phyloP scores from a whole-genome alignment of 2,888 invertebrate genomes.

The Lucinisca nassula region DNA sequence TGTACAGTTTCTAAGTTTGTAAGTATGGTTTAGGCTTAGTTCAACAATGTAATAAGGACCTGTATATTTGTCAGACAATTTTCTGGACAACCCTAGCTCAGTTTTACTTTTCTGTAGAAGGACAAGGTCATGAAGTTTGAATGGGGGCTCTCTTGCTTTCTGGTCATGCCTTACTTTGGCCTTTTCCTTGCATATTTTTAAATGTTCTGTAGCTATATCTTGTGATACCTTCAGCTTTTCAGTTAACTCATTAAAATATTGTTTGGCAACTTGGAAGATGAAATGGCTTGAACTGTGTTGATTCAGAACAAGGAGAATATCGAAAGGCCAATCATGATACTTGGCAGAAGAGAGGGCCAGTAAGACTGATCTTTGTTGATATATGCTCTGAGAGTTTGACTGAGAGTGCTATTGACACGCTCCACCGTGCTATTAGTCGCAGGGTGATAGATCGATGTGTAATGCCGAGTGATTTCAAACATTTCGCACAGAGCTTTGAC shows the following conservation, averaged over 20 bases:
- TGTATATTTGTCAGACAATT: too few relatives aligned
- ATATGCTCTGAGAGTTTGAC: slow-evolving; percentile 60
- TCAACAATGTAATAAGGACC: not conserved
- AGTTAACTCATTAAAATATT: too few relatives aligned
- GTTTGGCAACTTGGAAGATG: too few relatives aligned
- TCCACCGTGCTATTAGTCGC: slow-evolving; percentile 67
- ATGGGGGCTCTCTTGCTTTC: too few relatives aligned
- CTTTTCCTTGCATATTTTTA: too few relatives aligned
- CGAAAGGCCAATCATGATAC: slow-evolving; percentile 70
- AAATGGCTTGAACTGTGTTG: slow-evolving; percentile 60
- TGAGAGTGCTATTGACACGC: slow-evolving; percentile 57
- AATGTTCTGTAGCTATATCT: too few relatives aligned
- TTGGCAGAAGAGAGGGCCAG: slow-evolving; percentile 61
- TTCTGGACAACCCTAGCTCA: too few relatives aligned
- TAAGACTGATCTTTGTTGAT: slow-evolving; percentile 51
- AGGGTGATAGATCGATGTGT: slow-evolving; percentile 65
- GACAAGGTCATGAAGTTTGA: too few relatives aligned
- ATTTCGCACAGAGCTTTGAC: slow-evolving; percentile 65
- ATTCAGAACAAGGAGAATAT: slow-evolving; percentile 56
- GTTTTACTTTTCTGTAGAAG: too few relatives aligned
- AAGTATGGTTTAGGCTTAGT: not conserved
- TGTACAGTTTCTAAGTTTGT: not conserved
- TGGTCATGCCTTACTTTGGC: too few relatives aligned
- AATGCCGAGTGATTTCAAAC: slow-evolving; percentile 54
- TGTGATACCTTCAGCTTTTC: too few relatives aligned